phyloP scores from a whole-genome alignment of 30 jellyfish, hydroid and myxozoan species.

The Rhopilema esculentum region DNA sequence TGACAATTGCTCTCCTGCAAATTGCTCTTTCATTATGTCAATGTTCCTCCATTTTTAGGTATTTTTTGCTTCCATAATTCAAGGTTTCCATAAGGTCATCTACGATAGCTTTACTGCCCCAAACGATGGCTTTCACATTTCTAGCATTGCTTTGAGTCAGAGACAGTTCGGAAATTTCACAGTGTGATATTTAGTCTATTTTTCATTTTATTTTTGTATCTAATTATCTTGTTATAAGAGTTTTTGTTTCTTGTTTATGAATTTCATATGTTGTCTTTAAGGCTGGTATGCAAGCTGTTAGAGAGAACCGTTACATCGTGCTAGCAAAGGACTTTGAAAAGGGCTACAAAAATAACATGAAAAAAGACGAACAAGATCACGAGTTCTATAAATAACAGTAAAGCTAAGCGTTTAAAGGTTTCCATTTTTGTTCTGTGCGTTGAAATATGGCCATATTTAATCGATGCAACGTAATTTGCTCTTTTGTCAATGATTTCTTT shows the following conservation, averaged over 20 bases:
- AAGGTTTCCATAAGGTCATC: too few relatives aligned
- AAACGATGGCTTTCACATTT: too few relatives aligned
- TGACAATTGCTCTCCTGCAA: too few relatives aligned
- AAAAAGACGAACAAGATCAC: slow-evolving; percentile 96
- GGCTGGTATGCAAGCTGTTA: slow-evolving; percentile 99
- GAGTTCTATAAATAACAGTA: slow-evolving; percentile 82
- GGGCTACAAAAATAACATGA: slow-evolving; percentile 93
- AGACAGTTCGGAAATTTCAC: too few relatives aligned
- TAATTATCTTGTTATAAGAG: not conserved
- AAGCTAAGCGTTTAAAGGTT: not conserved
- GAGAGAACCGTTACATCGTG: slow-evolving; percentile 96
- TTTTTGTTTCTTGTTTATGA: not conserved
- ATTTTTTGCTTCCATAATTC: too few relatives aligned
- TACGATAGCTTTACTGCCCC: too few relatives aligned
- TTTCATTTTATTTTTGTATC: too few relatives aligned
- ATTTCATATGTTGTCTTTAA: not conserved
- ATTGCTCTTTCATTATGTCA: too few relatives aligned
- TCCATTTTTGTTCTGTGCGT: not conserved
- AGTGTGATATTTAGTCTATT: too few relatives aligned
- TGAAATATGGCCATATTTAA: not conserved
- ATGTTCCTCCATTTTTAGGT: too few relatives aligned
- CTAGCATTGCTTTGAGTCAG: too few relatives aligned
- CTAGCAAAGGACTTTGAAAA: slow-evolving; percentile 99
- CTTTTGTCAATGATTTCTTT: not conserved
- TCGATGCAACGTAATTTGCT: not conserved